Evolutionary conservation across 1,140 invertebrate species (phyloP), one percentile per base, ranked within the genome.

Genomic region (Atopsyche davidsoni): DNA sequence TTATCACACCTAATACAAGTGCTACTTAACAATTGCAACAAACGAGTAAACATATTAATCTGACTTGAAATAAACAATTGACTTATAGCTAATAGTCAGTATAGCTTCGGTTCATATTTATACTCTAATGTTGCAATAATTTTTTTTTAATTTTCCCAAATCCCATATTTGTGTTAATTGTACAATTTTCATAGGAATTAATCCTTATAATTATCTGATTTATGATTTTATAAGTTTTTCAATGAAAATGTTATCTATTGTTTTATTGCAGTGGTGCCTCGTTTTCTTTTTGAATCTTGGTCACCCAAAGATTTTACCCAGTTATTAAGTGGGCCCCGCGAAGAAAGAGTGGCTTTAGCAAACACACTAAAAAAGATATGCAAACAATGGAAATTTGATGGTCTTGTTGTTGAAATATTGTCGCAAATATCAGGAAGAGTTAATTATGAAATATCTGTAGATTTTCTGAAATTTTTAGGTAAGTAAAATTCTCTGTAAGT

Each of bases 351-450:
- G 42, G 73, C 77, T 25, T 63, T 88, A 1, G 76, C 77, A 22
- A 70, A 79, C 36, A 69, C 75, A 22, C 68, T 89, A 1, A 70
- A 78, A 24, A 75, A 80, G 58, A 68, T 72, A 10, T 81, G 80
- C 24, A 79, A 82, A 62, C 72, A 79, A 36, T 75, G 78, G 64
- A 73, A 82, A 53, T 93, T 96, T 72, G 81, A 90, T 75, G 93
- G 93, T 2, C 79, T 88, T 46, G 86, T 93, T 2, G 62, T 97
- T 25, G 92, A 96, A 75, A 79, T 95, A 36, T 90, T 92, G 81
- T 86, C 85, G 32, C 89, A 92, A 61, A 77, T 94, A 59, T 75
- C 81, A 46, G 76, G 78, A 13, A 75, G 81, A 51, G 79, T 81
- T 21, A 78, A 81, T 60, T 68, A 79, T 63, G 76, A 81, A 47